Evolutionary conservation across 2,113 vertebrate genomes (phyloP), one percentile per base, ranked within the genome.

Genomic region (Chamaetylas fuelleborni): DNA sequence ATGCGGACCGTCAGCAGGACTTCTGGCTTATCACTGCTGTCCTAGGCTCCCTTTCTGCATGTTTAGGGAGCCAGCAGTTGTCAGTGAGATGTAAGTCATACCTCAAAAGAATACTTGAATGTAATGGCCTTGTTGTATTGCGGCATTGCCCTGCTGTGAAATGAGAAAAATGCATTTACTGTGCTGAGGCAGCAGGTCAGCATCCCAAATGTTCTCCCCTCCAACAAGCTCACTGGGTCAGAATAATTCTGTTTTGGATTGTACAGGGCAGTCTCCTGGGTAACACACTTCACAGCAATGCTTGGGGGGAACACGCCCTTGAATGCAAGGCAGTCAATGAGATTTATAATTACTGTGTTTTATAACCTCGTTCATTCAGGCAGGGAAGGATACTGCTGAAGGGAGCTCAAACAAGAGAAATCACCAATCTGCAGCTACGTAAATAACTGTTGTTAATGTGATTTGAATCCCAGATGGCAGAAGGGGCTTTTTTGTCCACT

Each of bases 201-300:
- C 87, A 90, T 93, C 93, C 90, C 93, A 96, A 88, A 82, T 58
- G 87, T 86, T 82, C 78, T 91, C 54, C 81, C 54, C 62, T 93
- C 74, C 87, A 76, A 79, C 54, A n/a, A 90, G 89, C 87, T 95
- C 54, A 62, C 84, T 87, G 78, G 95, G 95, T 95, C 93, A 95
- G 89, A 96, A 94, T 89, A 95, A 94, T 91, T 94, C 81, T 95
- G 93, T 93, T 96, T 94, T 95, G 91, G 87, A 94, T 95, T 80
- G 84, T 54, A 72, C 84, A 90, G 90, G 90, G 47, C 84, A 87
- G 91, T 94, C 94, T 95, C 96, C 94, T 9, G 92, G 91, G 96
- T 80, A 95, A 95, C 87, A 66, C 2, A 43, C 94, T 73, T 64
- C 91, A 77, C 62, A 95, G 94, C 87, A 84, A 25, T 33, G 91